Evolutionary conservation across 2,113 vertebrate species (phyloP), one percentile per base, ranked within the genome.

Genomic region (Coracopsis vasa): DNA sequence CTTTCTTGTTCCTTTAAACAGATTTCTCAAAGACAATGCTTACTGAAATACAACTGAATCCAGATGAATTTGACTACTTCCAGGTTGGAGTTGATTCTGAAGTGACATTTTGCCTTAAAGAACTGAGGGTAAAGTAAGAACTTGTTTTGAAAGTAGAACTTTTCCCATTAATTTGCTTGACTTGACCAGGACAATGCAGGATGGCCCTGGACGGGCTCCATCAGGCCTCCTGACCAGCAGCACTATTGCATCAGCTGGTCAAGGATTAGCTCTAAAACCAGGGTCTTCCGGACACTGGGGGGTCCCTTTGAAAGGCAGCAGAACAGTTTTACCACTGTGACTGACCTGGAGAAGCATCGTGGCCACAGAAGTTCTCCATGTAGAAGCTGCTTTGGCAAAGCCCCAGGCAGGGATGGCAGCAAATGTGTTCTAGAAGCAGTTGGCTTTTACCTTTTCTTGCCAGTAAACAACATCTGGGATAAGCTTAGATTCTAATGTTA

Each of bases 71-170:
- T 97, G 99, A 99, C 94, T 98, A 98, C 97, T 99, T 99, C 96
- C 98, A 99, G 97, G 97, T 98, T 20, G 98, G 98, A 95, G 90
- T 98, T 44, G 97, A 99, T 91, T 99, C 98, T 27, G 98, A 99
- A 95, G 97, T 99, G 97, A 99, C 99, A 2, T 99, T 99, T 98
- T 99, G 99, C 97, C 98, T 99, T 82, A 99, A 99, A 97, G 99
- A 99, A 97, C 7, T 99, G 77, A 98, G 98, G 98, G 99, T 99
- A 98, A 98, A 92, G 95, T 44, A 87, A 88, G 94, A 90, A 61
- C 65, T 88, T 93, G 19, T 39, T 44, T 82, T 84, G 21, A 78
- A 66, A 51, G 37, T 86, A 56, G 67, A 65, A 13, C 28, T 80
- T 97, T 94, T 86, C 33, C 19, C 7, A 2, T 47, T 37, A 16